A percentile compares a stretch with the other conserved stretches of the same genome.
Evolutionary conservation across 2,797 vertebrate genomes (phyloP).

Genomic region (Hapalemur alaotrensis): DNA sequence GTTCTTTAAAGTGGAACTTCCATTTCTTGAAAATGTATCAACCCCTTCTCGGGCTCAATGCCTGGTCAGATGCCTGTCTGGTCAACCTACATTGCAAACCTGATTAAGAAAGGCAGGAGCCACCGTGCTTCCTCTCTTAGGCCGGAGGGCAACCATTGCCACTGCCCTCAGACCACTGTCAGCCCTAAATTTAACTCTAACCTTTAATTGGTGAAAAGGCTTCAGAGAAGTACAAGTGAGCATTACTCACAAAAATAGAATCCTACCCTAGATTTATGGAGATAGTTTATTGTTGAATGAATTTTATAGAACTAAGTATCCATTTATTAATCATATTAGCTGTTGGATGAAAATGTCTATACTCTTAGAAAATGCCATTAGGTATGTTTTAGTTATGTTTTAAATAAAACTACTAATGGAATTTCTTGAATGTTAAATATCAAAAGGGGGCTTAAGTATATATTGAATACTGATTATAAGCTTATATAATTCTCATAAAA

Average conservation of each 20-base stretch:
- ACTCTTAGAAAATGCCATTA: neutral
- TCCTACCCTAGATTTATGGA: neutral
- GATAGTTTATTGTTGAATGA: neutral
- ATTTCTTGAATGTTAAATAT: slow-evolving; percentile 3
- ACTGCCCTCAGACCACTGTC: neutral
- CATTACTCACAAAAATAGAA: neutral
- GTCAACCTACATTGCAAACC: neutral
- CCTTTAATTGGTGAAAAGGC: neutral
- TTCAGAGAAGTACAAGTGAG: neutral
- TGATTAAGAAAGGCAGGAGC: neutral
- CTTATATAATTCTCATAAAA: slow-evolving; percentile 34
- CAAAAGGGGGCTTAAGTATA: neutral
- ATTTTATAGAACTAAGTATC: neutral
- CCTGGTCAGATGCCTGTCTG: neutral
- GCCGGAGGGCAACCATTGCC: neutral
- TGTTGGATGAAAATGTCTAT: neutral
- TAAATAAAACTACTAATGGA: neutral
- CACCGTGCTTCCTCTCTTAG: neutral
- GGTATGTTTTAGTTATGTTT: neutral
- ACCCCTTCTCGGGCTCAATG: neutral
- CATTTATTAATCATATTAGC: neutral
- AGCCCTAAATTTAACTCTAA: neutral
- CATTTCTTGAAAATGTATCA: neutral
- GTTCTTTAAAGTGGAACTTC: neutral
- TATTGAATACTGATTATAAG: neutral